Evolutionary conservation across 2,888 invertebrate genomes (phyloP).

Genomic region (Lasioglossum villosulum): DNA sequence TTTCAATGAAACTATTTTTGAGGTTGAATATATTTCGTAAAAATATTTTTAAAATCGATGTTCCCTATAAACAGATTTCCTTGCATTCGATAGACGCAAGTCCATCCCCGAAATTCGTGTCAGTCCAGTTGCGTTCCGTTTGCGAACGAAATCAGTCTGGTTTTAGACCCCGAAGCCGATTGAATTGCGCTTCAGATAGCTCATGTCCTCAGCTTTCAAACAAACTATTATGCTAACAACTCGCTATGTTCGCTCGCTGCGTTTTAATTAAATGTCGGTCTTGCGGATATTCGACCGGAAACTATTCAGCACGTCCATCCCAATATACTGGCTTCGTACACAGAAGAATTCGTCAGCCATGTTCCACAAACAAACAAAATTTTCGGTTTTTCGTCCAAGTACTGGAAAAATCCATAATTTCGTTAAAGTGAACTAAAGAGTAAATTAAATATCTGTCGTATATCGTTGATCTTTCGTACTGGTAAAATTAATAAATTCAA

Average conservation of each 20-base stretch:
- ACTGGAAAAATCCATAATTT: not conserved
- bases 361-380: not conserved
- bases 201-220: not conserved
- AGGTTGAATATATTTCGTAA: no score
- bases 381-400: not conserved
- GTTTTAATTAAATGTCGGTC: conserved; percentile 10
- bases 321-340: not conserved
- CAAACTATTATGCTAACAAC: conserved; percentile 10
- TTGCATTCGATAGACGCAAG: not conserved
- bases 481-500: no score
- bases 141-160: not conserved
- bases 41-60: no score
- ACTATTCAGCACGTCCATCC: not conserved
- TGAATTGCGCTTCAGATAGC: not conserved
- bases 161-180: not conserved
- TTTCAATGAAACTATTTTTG: no score
- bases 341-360: not conserved
- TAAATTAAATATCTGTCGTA: no score
- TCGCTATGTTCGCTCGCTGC: not conserved
- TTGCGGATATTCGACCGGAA: not conserved
- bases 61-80: not conserved
- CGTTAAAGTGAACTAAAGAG: no score
- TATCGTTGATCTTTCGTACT: no score
- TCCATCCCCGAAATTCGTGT: not conserved
- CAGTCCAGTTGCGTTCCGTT: not conserved